These are phyloP conservation scores for Miniopterus natalensis DNA, from an alignment of 2,113 vertebrate genomes.

Conservation along the genomic window DNA sequence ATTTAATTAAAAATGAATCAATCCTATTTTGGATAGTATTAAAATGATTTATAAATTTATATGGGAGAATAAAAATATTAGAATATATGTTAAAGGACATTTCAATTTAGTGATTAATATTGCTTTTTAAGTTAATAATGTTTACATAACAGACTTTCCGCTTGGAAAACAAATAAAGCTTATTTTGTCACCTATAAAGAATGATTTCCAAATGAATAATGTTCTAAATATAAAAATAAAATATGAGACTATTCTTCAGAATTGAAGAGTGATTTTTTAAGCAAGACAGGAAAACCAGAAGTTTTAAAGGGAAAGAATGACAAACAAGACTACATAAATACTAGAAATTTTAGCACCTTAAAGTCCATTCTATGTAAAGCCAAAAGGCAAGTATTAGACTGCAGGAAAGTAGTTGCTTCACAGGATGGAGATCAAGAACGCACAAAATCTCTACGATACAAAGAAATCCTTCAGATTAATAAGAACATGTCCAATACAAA, in stretches of 20 bases:
- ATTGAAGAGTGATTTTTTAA: neutral
- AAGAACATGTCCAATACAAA: neutral
- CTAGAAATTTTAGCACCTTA: neutral
- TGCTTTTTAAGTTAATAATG: neutral
- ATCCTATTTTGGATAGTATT: neutral
- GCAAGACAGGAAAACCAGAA: neutral
- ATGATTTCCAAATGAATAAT: neutral
- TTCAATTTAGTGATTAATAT: neutral
- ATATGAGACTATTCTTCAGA: neutral
- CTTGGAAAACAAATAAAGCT: neutral
- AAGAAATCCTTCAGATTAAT: neutral
- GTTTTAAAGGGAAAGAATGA: neutral
- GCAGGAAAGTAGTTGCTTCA: neutral
- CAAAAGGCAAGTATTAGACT: neutral
- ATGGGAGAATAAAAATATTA: neutral
- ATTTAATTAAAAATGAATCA: neutral
- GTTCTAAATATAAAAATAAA: conserved; percentile 10
- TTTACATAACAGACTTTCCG: neutral
- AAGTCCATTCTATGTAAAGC: neutral
- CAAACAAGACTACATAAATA: neutral
- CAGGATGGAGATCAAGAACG: neutral
- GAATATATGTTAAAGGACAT: neutral
- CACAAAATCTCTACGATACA: neutral
- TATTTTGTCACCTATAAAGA: neutral
- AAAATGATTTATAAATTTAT: neutral